Conservation (phyloP, 2,113 vertebrate genomes). For the Rhinoderma darwinii region DNA sequence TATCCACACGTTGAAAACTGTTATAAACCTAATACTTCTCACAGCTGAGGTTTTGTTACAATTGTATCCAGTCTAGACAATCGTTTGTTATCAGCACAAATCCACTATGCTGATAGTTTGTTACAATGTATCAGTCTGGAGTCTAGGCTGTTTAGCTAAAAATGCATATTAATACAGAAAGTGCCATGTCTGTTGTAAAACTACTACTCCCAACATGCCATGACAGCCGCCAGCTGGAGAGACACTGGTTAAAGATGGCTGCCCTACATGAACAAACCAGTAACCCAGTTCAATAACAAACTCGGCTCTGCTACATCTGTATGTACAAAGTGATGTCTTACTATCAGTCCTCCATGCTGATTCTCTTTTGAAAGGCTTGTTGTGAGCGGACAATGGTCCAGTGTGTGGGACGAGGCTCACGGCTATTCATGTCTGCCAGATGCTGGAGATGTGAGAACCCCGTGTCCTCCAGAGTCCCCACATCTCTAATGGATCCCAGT, state of each 20-base stretch:
- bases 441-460: slow-evolving; percentile 20
- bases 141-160: too few species aligned
- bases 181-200: too few species aligned
- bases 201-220: too few species aligned
- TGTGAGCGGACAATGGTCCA: background rate
- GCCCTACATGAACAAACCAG: too few species aligned
- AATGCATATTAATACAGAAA: too few species aligned
- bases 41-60: background rate
- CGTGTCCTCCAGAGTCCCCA: background rate
- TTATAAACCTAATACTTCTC: background rate
- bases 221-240: too few species aligned
- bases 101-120: background rate
- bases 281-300: too few species aligned
- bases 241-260: too few species aligned
- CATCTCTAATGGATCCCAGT: background rate
- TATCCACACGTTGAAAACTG: too few species aligned
- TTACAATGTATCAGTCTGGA: background rate
- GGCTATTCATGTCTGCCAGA: slow-evolving; percentile 29
- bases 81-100: background rate
- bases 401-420: background rate
- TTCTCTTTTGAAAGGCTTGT: background rate
- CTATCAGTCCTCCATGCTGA: background rate
- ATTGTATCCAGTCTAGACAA: background rate
- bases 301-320: background rate
- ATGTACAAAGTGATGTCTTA: background rate